Evolutionary conservation across 2,888 invertebrate genomes (phyloP).

Genomic region (Deilephila porcellus): DNA sequence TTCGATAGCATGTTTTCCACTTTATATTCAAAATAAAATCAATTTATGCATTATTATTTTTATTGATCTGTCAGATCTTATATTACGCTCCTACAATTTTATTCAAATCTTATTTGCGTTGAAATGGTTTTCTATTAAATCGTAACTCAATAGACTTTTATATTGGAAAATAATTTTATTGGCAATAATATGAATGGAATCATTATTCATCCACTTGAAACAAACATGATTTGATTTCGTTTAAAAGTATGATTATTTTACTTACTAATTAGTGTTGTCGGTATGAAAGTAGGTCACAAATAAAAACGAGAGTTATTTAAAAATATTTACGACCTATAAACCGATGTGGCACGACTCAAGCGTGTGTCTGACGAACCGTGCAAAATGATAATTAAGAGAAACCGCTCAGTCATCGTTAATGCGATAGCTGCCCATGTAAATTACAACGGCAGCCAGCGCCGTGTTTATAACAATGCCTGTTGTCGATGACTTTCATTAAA

Average conservation of each 20-base stretch:
- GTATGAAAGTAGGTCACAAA: constrained; percentile 2
- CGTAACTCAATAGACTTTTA: not conserved
- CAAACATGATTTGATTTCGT: not conserved
- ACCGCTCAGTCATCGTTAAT: constrained; percentile 83
- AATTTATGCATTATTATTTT: constrained; percentile 4
- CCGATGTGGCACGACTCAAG: constrained; percentile 44
- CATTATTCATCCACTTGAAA: not conserved
- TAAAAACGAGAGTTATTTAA: constrained; percentile 3
- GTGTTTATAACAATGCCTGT: constrained; percentile 74
- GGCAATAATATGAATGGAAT: not conserved
- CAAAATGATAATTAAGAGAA: constrained; percentile 84
- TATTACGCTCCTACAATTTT: not conserved
- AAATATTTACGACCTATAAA: constrained; percentile 18
- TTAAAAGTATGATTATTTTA: not conserved
- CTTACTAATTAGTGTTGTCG: not conserved
- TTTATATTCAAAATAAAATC: constrained; percentile 21
- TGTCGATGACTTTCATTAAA: constrained; percentile 74
- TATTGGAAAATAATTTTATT: too few relatives aligned
- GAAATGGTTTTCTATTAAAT: not conserved
- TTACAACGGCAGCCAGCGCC: constrained; percentile 60
- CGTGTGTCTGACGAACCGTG: constrained; percentile 80
- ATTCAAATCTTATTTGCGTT: not conserved
- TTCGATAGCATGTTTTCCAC: not conserved
- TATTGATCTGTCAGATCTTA: constrained; percentile 1
- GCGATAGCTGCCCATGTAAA: constrained; percentile 79